phyloP scores from a whole-genome alignment of 2,113 vertebrate genomes.

The Hypanus sabinus region DNA sequence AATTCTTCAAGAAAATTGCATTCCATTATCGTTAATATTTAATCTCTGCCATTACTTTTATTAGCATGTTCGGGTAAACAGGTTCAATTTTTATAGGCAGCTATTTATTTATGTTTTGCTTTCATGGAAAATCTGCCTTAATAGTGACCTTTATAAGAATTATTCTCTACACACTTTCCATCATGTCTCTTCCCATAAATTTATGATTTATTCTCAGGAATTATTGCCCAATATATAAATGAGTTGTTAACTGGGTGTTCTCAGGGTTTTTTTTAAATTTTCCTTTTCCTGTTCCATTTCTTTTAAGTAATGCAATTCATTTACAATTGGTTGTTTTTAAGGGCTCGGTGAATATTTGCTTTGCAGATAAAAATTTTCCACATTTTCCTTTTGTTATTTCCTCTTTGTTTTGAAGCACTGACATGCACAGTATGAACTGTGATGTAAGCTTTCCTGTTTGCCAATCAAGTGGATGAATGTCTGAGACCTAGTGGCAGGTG shows the following conservation, averaged over 20 bases:
- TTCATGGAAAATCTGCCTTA: too few relatives aligned
- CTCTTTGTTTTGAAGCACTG: constrained; percentile 54
- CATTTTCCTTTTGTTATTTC: constrained; percentile 67
- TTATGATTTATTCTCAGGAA: not conserved
- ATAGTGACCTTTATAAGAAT: not conserved
- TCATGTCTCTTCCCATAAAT: not conserved
- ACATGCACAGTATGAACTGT: constrained; percentile 55
- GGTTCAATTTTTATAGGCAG: not conserved
- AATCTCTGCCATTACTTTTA: not conserved
- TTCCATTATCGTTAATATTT: not conserved
- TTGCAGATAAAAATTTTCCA: constrained; percentile 64
- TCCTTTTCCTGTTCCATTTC: constrained; percentile 64
- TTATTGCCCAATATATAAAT: not conserved
- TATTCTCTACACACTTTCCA: not conserved
- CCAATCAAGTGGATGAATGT: constrained; percentile 24
- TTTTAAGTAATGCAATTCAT: constrained; percentile 64
- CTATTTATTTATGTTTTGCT: not conserved
- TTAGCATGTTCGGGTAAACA: not conserved
- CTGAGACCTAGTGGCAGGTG: not conserved
- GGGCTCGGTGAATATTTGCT: constrained; percentile 61
- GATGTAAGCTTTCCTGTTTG: constrained; percentile 67
- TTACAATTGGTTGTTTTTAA: constrained; percentile 63
- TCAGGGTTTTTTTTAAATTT: constrained; percentile 61
- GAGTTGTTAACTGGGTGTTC: constrained; percentile 55
- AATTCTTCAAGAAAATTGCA: too few relatives aligned